These are phyloP conservation scores for Hippolais icterina DNA, from an alignment of 2,113 vertebrate genomes.

Conservation along the genomic window DNA sequence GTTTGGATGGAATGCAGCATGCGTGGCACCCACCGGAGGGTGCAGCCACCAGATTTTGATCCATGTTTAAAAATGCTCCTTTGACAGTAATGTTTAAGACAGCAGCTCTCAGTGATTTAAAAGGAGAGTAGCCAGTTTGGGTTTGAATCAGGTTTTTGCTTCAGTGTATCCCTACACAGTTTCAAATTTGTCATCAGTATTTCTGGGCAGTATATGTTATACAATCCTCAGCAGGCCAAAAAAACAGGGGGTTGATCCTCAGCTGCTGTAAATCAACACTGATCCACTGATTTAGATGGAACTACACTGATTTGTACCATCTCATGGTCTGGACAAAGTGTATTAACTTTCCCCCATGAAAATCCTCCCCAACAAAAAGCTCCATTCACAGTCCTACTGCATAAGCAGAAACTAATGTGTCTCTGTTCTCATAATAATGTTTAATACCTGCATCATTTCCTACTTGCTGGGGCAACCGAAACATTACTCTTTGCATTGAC, in stretches of 20 bases:
- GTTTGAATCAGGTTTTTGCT: conserved; percentile 60
- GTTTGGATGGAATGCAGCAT: conserved; percentile 61
- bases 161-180: conserved; percentile 44
- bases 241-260: conserved; percentile 47
- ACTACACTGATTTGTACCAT: conserved; percentile 65
- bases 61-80: conserved; percentile 57
- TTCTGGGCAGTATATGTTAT: conserved; percentile 43
- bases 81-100: conserved; percentile 71
- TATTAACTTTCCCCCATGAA: conserved; percentile 58
- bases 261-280: conserved; percentile 65
- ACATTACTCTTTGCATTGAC: conserved; percentile 61
- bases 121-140: conserved; percentile 66
- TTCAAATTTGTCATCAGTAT: conserved; percentile 68
- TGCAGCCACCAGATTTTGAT: conserved; percentile 53
- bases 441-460: conserved; percentile 70
- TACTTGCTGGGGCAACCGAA: conserved; percentile 36
- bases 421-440: conserved; percentile 60
- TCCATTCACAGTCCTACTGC: conserved; percentile 42
- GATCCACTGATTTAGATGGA: conserved; percentile 66
- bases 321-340: conserved; percentile 57
- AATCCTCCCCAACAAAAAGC: conserved; percentile 64
- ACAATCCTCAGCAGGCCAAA: conserved; percentile 47
- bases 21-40: conserved; percentile 38
- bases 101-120: conserved; percentile 62
- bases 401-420: conserved; percentile 60